Conservation (phyloP, 2,797 vertebrate genomes). For the Arctocebus calabarensis region DNA sequence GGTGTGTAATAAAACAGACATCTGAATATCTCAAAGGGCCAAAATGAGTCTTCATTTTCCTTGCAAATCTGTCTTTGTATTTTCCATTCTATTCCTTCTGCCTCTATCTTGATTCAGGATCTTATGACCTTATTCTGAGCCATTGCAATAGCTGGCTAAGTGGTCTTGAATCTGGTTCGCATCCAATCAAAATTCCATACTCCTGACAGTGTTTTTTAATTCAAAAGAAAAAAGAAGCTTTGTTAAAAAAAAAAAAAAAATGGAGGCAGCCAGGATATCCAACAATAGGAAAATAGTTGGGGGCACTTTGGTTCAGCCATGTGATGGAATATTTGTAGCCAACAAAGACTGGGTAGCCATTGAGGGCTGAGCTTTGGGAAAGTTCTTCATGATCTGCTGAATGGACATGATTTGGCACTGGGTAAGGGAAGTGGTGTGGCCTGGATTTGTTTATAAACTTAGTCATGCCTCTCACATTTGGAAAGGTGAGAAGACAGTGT, state of each 20-base stretch:
- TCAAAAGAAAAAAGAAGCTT: not conserved
- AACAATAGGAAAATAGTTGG: slow-evolving; percentile 14
- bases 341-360: not conserved
- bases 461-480: slow-evolving; percentile 16
- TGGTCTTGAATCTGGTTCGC: not conserved
- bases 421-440: not conserved
- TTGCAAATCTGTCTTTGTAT: not conserved
- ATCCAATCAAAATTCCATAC: not conserved
- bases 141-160: not conserved
- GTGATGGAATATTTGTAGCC: not conserved
- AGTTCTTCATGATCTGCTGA: slow-evolving; percentile 18
- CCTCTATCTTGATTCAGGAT: not conserved
- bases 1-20: slow-evolving; percentile 19
- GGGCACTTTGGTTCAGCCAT: not conserved
- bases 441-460: slow-evolving; percentile 27
- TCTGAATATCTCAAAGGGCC: slow-evolving; percentile 26
- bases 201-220: slow-evolving; percentile 31
- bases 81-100: slow-evolving; percentile 1
- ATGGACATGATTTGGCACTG: not conserved
- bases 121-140: slow-evolving; percentile 7
- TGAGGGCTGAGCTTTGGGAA: not conserved
- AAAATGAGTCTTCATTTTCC: not conserved
- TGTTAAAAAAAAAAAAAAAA: not conserved
- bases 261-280: not conserved
- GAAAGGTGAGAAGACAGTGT: slow-evolving; percentile 42